Evolutionary conservation across 1,140 invertebrate species (phyloP), one percentile per base, ranked within the genome.

Genomic region (Drosophila miranda): DNA sequence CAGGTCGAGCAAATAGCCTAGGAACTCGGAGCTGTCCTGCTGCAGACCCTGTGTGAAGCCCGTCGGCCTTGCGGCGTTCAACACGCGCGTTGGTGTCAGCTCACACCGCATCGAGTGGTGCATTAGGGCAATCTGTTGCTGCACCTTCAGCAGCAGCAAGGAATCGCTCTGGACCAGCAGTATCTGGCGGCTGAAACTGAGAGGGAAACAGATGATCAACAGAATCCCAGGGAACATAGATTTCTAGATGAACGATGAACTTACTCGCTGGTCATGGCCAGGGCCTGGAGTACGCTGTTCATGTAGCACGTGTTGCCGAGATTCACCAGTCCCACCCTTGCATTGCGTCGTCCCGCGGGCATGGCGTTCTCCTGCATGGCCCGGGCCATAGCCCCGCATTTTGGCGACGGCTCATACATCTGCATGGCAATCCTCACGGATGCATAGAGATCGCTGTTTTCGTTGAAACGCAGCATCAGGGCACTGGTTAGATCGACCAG

Each of bases 261-360:
- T 92, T 93, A 97, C 93, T 94, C 93, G 90, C 94, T 95, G 41
- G 96, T 96, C 93, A 96, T 95, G 54, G 94, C 94, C 16, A 97
- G 91, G 0, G 96, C 95, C 88, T 97, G 96, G 28, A 97, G 90
- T 8, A 96, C 94, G 81, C 96, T 96, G 79, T 97, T 97, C 95
- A 97, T 95, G 68, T 97, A 97, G 89, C 96, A 97, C 0, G 96
- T 97, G 74, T 97, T 97, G 11, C 96, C 96, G 14, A 97, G 91
- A 92, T 98, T 98, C 6, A 94, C 92, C 1, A 98, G 92, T 0
- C 97, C 97, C 6, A 95, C 94, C 91, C 95, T 94, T 4, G 92
- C 92, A 56, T 89, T 66, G 43, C 68, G 23, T n/a, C 52, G 46
- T 56, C 61, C 56, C 44, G 51, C 26, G 3, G 75, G 78, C 52